Evolutionary conservation across 2,113 vertebrate species (phyloP), one percentile per base, ranked within the genome.

Genomic region (Urocynchramus pylzowi): DNA sequence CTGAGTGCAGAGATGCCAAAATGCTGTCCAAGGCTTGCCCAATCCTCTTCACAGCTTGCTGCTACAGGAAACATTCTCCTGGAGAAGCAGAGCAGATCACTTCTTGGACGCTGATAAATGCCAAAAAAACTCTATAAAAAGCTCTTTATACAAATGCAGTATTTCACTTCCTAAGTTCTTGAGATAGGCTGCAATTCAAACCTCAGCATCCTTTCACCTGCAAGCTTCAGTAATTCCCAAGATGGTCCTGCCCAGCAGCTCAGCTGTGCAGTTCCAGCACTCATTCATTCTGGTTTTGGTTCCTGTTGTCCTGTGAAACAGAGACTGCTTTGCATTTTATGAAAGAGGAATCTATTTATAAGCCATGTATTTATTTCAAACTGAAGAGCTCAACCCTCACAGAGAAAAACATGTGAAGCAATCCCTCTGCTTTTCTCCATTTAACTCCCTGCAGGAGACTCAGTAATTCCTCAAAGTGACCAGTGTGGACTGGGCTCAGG

Each of bases 311-410:
- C 85, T 44, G 70, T 2, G 22, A 94, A 94, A 78, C 69, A 71
- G 78, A 81, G 56, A 50, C 81, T 84, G 69, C 7, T 91, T 76
- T 79, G 78, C 88, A 85, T 85, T 94, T 93, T 52, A 67, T 90
- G 79, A 93, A 78, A 90, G 83, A 96, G 16, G 28, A 86, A 86
- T 88, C 94, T 93, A 94, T 93, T 93, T 94, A 90, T 88, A 90
- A 92, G 50, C n/a, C 59, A 53, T 0, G 2, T 5, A 60, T 45
- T 90, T 50, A 91, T 69, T 94, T 92, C 88, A 70, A 63, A 59
- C 16, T 0, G 0, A 82, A 53, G 67, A 71, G 67, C 54, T 92
- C 93, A 93, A 37, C 70, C n/a, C 49, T 91, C 49, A 50, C 30
- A 41, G 64, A 60, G 64, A 33, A 47, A 78, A 87, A 70, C 0